Conservation (phyloP, 2,113 vertebrate species). For the Thamnophis sirtalis region DNA sequence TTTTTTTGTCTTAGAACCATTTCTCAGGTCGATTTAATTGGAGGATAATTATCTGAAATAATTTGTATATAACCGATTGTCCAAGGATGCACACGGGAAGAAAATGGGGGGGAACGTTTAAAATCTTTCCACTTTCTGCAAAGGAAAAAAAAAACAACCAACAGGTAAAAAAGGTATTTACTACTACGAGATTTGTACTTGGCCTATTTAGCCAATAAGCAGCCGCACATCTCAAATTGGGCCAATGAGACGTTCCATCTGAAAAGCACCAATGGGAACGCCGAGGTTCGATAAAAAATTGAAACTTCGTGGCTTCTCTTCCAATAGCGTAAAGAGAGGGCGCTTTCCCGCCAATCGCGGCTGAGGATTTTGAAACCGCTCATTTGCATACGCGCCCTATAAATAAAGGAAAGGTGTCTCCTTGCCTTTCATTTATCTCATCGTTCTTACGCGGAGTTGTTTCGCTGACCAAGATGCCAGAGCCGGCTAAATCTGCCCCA, state of each 20-base stretch:
- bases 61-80: neutral
- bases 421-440: fast-evolving
- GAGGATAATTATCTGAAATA: neutral
- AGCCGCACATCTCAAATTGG: neutral
- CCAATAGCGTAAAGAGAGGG: neutral
- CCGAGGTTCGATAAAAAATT: no score
- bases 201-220: neutral
- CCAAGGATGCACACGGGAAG: neutral
- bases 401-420: fast-evolving
- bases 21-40: no score
- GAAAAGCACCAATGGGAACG: neutral
- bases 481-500: neutral
- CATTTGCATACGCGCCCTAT: neutral
- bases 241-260: neutral
- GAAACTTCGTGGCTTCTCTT: no score
- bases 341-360: neutral
- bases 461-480: neutral
- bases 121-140: neutral
- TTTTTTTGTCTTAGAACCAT: fast-evolving
- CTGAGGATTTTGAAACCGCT: neutral
- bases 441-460: fast-evolving
- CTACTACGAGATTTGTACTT: neutral
- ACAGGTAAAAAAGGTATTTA: no score
- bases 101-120: neutral
- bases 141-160: neutral